Conservation (phyloP, 2,888 invertebrate species). For the Periphyllus acericola region DNA sequence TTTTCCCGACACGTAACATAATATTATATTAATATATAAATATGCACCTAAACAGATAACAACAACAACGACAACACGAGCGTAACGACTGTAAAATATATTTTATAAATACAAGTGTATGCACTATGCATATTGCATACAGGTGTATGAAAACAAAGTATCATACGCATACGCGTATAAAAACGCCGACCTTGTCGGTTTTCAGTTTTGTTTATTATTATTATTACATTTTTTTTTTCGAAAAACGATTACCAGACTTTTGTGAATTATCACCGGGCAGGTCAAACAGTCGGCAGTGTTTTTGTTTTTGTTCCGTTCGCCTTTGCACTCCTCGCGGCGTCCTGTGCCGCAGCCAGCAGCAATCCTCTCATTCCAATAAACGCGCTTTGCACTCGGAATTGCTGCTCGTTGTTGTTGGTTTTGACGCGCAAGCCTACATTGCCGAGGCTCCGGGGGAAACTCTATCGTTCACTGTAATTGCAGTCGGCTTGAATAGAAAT, state of each 20-base stretch:
- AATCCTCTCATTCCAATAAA: not conserved
- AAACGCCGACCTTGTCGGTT: not conserved
- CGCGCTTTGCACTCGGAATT: not conserved
- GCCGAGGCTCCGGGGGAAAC: not conserved
- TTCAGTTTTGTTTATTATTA: not conserved
- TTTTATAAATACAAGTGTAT: not conserved
- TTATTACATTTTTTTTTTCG: not conserved
- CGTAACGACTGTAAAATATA: not conserved
- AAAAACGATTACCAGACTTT: conserved; percentile 39
- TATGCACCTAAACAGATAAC: not conserved
- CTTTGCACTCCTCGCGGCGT: not conserved
- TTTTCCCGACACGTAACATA: not conserved
- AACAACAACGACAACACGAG: no score
- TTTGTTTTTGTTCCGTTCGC: not conserved
- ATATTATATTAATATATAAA: not conserved
- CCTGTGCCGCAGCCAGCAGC: no score
- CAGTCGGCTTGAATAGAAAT: not conserved
- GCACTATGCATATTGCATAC: no score
- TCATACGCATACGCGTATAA: not conserved
- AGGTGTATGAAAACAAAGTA: conserved; percentile 33
- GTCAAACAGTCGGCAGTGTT: conserved; percentile 17
- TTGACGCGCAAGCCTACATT: not conserved
- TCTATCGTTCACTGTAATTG: not conserved
- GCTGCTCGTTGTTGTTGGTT: conserved; percentile 16
- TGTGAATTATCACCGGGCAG: conserved; percentile 44